Conservation (phyloP, 2,113 vertebrate genomes). For the Esox niger region DNA sequence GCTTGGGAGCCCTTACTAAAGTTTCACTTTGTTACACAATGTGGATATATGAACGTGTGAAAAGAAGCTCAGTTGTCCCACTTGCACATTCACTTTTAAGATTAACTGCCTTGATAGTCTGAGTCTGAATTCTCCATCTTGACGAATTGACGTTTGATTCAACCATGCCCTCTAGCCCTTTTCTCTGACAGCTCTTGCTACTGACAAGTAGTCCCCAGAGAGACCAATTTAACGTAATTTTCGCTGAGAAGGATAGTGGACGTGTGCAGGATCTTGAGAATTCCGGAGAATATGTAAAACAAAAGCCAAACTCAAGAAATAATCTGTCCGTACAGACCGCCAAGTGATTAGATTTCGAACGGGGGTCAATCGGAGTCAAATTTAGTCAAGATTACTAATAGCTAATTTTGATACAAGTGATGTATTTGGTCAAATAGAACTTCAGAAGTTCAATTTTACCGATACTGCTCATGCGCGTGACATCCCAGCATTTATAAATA, state of each 20-base stretch:
- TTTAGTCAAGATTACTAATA: too few relatives aligned
- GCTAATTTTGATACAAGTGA: too few relatives aligned
- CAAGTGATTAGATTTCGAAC: too few relatives aligned
- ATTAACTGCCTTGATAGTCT: not conserved
- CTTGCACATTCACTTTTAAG: not conserved
- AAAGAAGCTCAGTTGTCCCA: not conserved
- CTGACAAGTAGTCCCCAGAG: conserved; percentile 41
- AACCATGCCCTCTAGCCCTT: conserved; percentile 21
- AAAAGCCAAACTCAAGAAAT: too few relatives aligned
- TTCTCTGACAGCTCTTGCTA: conserved; percentile 28
- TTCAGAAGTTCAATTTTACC: too few relatives aligned
- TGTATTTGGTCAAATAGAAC: too few relatives aligned
- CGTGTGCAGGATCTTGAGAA: conserved; percentile 37
- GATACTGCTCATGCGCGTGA: too few relatives aligned
- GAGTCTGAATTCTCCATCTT: too few relatives aligned
- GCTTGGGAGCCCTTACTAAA: not conserved
- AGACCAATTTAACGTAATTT: conserved; percentile 38
- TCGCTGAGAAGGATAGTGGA: conserved; percentile 24
- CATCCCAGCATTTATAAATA: too few relatives aligned
- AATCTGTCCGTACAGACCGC: too few relatives aligned
- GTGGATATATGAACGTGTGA: not conserved
- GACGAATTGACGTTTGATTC: not conserved
- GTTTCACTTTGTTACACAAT: not conserved
- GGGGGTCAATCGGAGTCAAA: too few relatives aligned
- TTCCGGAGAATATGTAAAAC: too few relatives aligned